These are phyloP conservation scores for Helostoma temminkii DNA, from an alignment of 2,797 vertebrate species.

Conservation along the genomic window DNA sequence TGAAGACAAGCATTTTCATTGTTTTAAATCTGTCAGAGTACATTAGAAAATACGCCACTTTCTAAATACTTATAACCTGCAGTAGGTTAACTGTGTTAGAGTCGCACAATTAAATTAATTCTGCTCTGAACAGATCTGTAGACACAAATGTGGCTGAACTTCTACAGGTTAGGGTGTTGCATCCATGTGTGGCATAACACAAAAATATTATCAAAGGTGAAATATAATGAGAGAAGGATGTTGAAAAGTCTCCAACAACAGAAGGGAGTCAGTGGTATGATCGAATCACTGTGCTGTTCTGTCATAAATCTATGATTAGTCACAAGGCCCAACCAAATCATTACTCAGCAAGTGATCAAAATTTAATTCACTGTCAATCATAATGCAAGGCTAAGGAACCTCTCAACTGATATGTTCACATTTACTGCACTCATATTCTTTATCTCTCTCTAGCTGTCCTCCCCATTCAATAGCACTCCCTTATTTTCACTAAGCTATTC, in stretches of 20 bases:
- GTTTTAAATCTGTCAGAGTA: not conserved
- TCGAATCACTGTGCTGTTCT: constrained; percentile 43
- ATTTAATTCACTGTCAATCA: constrained; percentile 71
- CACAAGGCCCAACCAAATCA: constrained; percentile 64
- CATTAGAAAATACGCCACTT: not conserved
- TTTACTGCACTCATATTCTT: constrained; percentile 28
- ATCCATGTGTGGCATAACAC: constrained; percentile 13
- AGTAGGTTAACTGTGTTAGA: constrained; percentile 6
- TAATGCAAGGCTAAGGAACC: constrained; percentile 54
- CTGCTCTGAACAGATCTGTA: constrained; percentile 9
- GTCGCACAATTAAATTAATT: constrained; percentile 16
- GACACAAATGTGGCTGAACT: constrained; percentile 8
- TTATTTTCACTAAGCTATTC: constrained; percentile 55
- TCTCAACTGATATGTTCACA: constrained; percentile 31
- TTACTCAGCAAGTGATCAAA: constrained; percentile 67
- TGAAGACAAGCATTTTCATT: not conserved
- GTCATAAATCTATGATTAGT: constrained; percentile 69
- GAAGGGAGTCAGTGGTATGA: constrained; percentile 24
- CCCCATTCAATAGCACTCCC: constrained; percentile 42
- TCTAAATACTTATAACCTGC: constrained; percentile 6
- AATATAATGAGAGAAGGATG: constrained; percentile 17
- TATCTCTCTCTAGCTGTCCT: constrained; percentile 36
- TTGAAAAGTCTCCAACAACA: constrained; percentile 37
- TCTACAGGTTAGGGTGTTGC: not conserved
- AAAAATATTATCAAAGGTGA: constrained; percentile 26